Evolutionary conservation across 2,888 invertebrate species (phyloP), one percentile per base, ranked within the genome.

Genomic region (Chesias legatella): DNA sequence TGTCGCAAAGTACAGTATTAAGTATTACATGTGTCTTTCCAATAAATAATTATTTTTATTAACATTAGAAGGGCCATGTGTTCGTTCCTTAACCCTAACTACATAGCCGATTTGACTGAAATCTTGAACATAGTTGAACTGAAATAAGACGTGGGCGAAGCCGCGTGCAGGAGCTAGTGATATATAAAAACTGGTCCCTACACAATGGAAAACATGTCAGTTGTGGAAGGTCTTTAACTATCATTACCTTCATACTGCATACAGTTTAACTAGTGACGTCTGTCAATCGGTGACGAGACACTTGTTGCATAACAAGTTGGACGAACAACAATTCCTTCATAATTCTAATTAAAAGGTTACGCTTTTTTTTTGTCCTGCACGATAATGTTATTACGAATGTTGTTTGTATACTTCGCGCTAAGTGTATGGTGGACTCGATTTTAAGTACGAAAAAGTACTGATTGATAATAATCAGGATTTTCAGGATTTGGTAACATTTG

Each of bases 181-280:
- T 40, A 33, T 30, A 45, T 37, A 47, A 39, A 43, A 52, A 54
- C 54, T 39, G 31, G 48, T 54, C 46, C 43, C 20, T 33, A 33
- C 24, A 48, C 52, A 54, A 54, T 50, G 32, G 41, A 7, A 7
- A 24, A 7, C 33, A 40, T 48, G 49, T 48, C 49, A 31, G 21
- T 51, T 54, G 54, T 45, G 48, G 51, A 46, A 54, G 54, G 54
- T 44, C 43, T 37, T 25, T 43, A 8, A 27, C 7, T 10, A 27
- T 24, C 8, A 36, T 44, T 40, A 40, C 21, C 10, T 8, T 31
- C 39, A 44, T 40, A 29, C 35, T 29, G 26, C 13, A 5, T n/a
- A 13, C 8, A 30, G 30, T 24, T 43, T 38, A 25, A 2, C 25
- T 27, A 10, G 33, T 29, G 37, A 40, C 39, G 44, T 36, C 32